Evolutionary conservation across 2,888 invertebrate genomes (phyloP), one percentile per base, ranked within the genome.

Genomic region (Bhutanitis thaidina): DNA sequence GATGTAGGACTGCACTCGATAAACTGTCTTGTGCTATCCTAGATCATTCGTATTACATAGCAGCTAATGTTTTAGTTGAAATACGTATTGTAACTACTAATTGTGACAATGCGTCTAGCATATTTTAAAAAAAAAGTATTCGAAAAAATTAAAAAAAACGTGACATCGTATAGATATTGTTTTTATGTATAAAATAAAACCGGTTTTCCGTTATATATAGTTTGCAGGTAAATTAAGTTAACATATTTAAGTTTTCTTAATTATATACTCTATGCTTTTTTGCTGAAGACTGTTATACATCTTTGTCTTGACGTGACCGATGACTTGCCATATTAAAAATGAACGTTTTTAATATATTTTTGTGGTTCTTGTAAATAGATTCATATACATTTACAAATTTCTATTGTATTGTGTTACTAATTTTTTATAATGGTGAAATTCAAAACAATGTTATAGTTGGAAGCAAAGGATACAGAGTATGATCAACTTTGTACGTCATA

Each of bases 241-340:
- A 49, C 12, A 32, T 39, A 8, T 16, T 27, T 40, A 36, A 43
- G 3, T 44, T 43, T 35, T 39, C 20, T n/a, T 29, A 39, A 32
- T 15, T 12, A 13, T 13, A 34, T 34, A 12, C 20, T 20, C 20
- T 5, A 12, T 36, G 29, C n/a, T n/a, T 29, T 30, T 27, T 15
- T 10, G 1, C 16, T 36, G 2, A 20, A 13, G 36, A 10, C 16
- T 25, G 13, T 7, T 12, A 20, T 8, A 30, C 13, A 49, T 20
- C 9, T 38, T 52, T 15, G 16, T 47, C 25, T 43, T n/a, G 3
- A 27, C 27, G 7, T 35, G 37, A 34, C 32, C 43, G 30, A 40
- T 43, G 10, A 47, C 52, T 52, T 52, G 52, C 52, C 52, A 52
- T 52, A 52, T 37, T 36, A 30, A 43, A 46, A 36, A 44, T 20